Conservation (phyloP, 1,140 invertebrate species). For the Sinella curviseta region DNA sequence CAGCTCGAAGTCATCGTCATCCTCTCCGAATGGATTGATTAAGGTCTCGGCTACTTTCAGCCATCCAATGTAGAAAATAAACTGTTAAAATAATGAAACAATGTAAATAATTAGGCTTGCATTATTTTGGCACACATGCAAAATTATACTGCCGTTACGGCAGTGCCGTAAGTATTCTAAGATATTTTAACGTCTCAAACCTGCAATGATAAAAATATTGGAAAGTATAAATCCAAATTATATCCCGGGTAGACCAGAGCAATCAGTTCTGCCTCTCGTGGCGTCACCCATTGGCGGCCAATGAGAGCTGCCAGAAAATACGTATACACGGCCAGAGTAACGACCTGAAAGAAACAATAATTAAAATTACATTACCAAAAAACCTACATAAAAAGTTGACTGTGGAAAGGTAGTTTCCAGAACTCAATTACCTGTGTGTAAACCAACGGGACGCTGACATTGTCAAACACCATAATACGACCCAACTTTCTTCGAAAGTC, state of each 20-base stretch:
- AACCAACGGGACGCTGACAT: constrained; percentile 93
- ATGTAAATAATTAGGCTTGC: constrained; percentile 7
- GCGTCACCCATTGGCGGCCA: constrained; percentile 76
- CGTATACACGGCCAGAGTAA: constrained; percentile 84
- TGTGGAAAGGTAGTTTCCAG: too few species aligned
- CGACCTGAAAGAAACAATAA: constrained; percentile 70
- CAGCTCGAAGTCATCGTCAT: constrained; percentile 90
- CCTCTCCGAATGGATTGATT: constrained; percentile 90
- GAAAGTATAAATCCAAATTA: constrained; percentile 85
- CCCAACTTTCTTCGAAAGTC: constrained; percentile 77
- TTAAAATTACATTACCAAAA: too few species aligned
- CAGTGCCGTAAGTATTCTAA: background rate
- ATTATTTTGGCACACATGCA: background rate
- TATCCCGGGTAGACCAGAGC: constrained; percentile 54
- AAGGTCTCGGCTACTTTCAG: constrained; percentile 89
- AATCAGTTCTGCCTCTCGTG: constrained; percentile 53
- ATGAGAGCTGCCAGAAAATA: constrained; percentile 86
- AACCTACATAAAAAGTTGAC: background rate
- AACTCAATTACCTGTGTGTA: constrained; percentile 88
- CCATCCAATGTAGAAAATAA: constrained; percentile 96
- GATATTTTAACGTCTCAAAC: constrained; percentile 55
- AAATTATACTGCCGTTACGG: background rate
- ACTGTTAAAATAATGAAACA: constrained; percentile 63
- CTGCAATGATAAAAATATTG: constrained; percentile 86
- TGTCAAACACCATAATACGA: constrained; percentile 85